Percentiles rank a stretch among this genome's conserved stretches.
Evolutionary conservation across 2,797 vertebrate species (phyloP).

Genomic region (Lithobates pipiens): DNA sequence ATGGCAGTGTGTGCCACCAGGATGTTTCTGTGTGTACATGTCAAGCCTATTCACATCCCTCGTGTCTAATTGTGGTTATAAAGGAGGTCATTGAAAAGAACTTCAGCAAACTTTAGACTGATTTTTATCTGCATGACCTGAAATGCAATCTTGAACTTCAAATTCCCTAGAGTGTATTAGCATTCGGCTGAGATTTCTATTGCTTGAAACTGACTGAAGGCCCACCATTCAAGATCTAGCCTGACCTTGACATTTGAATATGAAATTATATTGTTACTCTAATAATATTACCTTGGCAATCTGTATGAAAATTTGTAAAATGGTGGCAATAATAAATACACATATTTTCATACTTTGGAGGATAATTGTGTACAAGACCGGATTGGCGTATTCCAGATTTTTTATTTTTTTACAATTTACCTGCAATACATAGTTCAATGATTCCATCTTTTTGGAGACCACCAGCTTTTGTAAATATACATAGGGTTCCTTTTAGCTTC

Average conservation of each 20-base stretch:
- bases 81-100: constrained; percentile 60
- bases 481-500: too few relatives aligned
- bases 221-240: constrained; percentile 15
- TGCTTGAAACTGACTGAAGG: constrained; percentile 12
- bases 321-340: not conserved
- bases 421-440: too few relatives aligned
- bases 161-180: constrained; percentile 58
- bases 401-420: too few relatives aligned
- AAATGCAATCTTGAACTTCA: constrained; percentile 62
- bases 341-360: not conserved
- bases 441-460: too few relatives aligned
- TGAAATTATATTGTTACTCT: not conserved
- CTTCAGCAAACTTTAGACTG: constrained; percentile 61
- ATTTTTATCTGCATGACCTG: constrained; percentile 63
- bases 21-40: constrained; percentile 58
- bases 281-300: not conserved
- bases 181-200: constrained; percentile 52
- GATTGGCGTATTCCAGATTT: too few relatives aligned
- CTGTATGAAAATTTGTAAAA: not conserved
- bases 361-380: too few relatives aligned
- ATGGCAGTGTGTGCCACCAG: constrained; percentile 55
- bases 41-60: constrained; percentile 59
- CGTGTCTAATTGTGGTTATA: constrained; percentile 60
- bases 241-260: constrained; percentile 25
- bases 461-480: too few relatives aligned